A percentile compares a stretch with the other conserved stretches of the same genome.
Evolutionary conservation across 1,140 invertebrate species (phyloP).

Genomic region (Hylaeus volcanicus): DNA sequence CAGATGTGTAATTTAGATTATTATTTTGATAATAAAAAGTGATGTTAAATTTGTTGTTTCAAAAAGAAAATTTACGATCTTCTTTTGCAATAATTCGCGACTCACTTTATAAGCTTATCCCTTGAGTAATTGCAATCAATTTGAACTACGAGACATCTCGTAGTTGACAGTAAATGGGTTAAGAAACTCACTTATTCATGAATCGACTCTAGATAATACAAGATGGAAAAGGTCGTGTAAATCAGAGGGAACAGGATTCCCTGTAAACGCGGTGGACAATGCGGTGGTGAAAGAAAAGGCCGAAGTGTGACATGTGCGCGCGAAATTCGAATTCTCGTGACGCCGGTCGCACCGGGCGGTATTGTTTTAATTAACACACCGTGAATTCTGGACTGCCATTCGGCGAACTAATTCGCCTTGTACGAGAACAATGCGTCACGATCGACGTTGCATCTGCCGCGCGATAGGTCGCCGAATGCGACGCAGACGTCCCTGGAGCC

Average conservation of each 20-base stretch:
- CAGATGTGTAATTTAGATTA: no score
- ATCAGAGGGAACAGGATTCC: not conserved
- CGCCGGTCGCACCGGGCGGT: not conserved
- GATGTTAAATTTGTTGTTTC: no score
- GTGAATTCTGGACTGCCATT: conserved; percentile 16
- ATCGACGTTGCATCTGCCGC: conserved; percentile 48
- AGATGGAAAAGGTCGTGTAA: no score
- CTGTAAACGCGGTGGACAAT: not conserved
- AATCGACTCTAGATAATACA: no score
- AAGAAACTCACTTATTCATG: no score
- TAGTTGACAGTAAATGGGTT: no score
- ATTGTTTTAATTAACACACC: conserved; percentile 52
- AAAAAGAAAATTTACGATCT: no score
- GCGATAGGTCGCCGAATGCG: conserved; percentile 22
- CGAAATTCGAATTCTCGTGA: conserved; percentile 42
- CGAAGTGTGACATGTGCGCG: conserved; percentile 38
- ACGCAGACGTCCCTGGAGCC: conserved; percentile 9
- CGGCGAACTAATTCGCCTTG: conserved; percentile 43
- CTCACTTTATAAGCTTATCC: no score
- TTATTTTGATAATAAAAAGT: no score
- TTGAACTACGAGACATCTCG: no score
- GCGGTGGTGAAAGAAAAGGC: not conserved
- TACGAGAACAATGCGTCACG: conserved; percentile 44
- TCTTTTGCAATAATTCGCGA: no score
- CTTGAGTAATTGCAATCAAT: no score